Evolutionary conservation across 1,140 invertebrate genomes (phyloP).

Genomic region (Sminthurides bifidus): DNA sequence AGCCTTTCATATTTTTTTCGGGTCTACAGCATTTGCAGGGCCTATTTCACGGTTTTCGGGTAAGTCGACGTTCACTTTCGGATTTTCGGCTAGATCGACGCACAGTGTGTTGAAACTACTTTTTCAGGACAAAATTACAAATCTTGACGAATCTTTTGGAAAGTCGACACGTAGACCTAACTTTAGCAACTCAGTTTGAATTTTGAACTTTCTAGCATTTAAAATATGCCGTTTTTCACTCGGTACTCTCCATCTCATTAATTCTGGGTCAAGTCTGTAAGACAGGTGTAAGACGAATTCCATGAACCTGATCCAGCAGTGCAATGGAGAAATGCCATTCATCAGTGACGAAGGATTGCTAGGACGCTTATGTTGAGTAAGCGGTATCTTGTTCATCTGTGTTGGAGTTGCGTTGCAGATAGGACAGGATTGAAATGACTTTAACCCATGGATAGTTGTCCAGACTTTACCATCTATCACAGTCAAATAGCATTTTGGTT

Average conservation of each 20-base stretch:
- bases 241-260: no score
- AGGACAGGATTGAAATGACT: slow-evolving; percentile 1
- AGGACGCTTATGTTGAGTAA: not conserved
- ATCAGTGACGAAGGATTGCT: not conserved
- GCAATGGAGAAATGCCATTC: slow-evolving; percentile 11
- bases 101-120: no score
- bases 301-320: slow-evolving; percentile 9
- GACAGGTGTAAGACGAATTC: no score
- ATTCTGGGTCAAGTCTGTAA: no score
- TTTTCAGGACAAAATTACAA: no score
- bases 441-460: slow-evolving; percentile 2
- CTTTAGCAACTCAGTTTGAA: slow-evolving; percentile 1
- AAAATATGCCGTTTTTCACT: slow-evolving; percentile 9
- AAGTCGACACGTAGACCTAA: slow-evolving; percentile 20
- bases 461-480: slow-evolving; percentile 28
- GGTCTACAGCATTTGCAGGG: no score
- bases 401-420: slow-evolving; percentile 14
- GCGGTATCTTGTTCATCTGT: slow-evolving; percentile 1
- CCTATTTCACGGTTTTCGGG: no score
- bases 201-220: not conserved
- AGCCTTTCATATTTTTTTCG: no score
- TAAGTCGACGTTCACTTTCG: no score
- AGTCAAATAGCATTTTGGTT: slow-evolving; percentile 15
- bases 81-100: no score
- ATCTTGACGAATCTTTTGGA: slow-evolving; percentile 8